Evolutionary conservation across 2,888 invertebrate species (phyloP), one percentile per base, ranked within the genome.

Genomic region (Malacosoma neustria): DNA sequence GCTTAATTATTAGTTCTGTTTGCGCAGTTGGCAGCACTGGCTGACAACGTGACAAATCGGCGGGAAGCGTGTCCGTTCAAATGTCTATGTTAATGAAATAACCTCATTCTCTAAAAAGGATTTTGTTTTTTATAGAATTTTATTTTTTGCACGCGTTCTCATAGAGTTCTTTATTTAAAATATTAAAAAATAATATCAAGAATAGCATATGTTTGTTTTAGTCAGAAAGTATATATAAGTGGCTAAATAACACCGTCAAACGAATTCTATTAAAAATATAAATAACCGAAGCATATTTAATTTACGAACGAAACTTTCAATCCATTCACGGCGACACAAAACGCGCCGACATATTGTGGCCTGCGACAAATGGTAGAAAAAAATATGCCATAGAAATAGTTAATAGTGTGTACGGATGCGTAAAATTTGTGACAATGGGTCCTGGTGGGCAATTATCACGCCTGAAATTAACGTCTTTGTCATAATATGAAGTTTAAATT

Each of bases 361-460:
- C 37, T 49, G 9, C 56, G 66, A 72, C 75, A 72, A 74, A 77
- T 74, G 59, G 68, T 67, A 68, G 61, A 63, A 62, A 53, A 49
- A 39, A 54, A 57, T 65, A 43, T 44, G 45, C 65, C 54, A 71
- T 76, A 66, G 70, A 68, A 74, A 67, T 62, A 49, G 66, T 67
- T 80, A 76, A 80, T 79, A 74, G 79, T 63, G 77, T 77, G 68
- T 62, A 53, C 48, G 68, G 75, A 71, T 58, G 76, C 81, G 80
- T 58, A 64, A 75, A 76, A 81, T 80, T 69, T 68, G 67, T 72
- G 67, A 82, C 81, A 82, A 82, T 60, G 51, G 66, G 54, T 60
- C 64, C 66, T 39, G 51, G 51, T 54, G 58, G 60, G 65, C 74
- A 76, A 80, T 81, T 77, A 80, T 79, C 79, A 73, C 80, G 76